Percentiles rank a stretch among this genome's conserved stretches.
Conservation (phyloP, 1,140 invertebrate genomes). For the Drosophila santomea region DNA sequence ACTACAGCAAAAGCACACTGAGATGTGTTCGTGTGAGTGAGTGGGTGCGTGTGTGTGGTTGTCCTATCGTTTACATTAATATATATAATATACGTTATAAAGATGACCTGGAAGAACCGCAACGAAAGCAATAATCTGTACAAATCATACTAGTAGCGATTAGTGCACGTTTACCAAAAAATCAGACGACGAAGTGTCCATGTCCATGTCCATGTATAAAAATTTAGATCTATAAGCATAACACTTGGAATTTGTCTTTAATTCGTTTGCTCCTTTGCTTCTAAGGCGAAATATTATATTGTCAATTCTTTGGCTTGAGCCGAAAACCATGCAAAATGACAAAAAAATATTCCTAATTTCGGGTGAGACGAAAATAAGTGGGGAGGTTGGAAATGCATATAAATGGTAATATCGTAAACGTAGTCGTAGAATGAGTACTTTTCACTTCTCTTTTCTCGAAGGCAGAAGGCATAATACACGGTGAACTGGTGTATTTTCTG, state of each 20-base stretch:
- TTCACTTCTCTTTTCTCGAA: conserved; percentile 54
- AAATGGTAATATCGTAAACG: conserved; percentile 30
- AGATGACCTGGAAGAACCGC: conserved; percentile 70
- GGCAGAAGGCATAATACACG: conserved; percentile 76
- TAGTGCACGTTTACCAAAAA: conserved; percentile 53
- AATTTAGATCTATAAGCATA: conserved; percentile 84
- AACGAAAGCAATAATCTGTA: conserved; percentile 59
- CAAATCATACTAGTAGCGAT: conserved; percentile 44
- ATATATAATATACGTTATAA: conserved; percentile 23
- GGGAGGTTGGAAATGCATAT: conserved; percentile 30
- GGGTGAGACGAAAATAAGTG: conserved; percentile 35
- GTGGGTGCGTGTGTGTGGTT: conserved; percentile 5
- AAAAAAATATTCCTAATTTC: conserved; percentile 80
- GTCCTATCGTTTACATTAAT: conserved; percentile 4
- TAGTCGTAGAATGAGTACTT: conserved; percentile 45
- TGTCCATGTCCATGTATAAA: conserved; percentile 69
- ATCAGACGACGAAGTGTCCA: conserved; percentile 59
- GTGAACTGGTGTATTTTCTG: conserved; percentile 61
- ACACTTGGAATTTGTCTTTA: conserved; percentile 80
- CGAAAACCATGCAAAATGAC: conserved; percentile 84
- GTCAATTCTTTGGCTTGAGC: conserved; percentile 84
- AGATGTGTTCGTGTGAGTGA: conserved; percentile 45
- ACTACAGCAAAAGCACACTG: conserved; percentile 80
- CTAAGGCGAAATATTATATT: conserved; percentile 84
- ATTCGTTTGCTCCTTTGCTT: conserved; percentile 75